These are phyloP conservation scores for Wasmannia auropunctata DNA, from an alignment of 1,140 invertebrate species.

Conservation along the genomic window DNA sequence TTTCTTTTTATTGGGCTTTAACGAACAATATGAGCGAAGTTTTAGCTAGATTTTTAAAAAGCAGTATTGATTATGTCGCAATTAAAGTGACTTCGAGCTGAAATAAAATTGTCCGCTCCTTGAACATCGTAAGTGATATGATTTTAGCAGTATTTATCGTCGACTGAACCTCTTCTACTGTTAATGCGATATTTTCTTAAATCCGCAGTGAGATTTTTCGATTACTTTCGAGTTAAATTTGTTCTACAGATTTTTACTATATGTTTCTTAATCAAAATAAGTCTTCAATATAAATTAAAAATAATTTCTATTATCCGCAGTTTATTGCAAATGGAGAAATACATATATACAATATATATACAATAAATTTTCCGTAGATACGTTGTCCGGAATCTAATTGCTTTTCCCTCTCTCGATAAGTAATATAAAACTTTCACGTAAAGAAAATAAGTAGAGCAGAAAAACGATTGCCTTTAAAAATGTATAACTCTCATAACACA, in stretches of 20 bases:
- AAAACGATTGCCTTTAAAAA: conserved; percentile 8
- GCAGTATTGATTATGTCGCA: neutral
- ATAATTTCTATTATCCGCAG: neutral
- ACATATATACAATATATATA: no score
- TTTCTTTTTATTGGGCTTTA: neutral
- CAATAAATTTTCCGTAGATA: conserved; percentile 15
- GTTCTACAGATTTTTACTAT: neutral
- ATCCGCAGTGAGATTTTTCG: neutral
- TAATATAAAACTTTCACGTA: conserved; percentile 2
- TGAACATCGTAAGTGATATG: neutral
- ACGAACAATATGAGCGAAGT: neutral
- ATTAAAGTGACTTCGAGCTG: neutral
- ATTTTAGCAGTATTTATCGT: conserved; percentile 2
- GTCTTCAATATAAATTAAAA: conserved; percentile 1
- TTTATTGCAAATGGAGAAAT: neutral
- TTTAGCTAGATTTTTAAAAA: neutral
- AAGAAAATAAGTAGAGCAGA: conserved; percentile 1
- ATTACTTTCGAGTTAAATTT: neutral
- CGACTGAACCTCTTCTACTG: neutral
- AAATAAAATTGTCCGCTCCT: neutral
- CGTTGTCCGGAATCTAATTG: neutral
- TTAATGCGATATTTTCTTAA: neutral
- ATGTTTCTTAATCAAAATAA: neutral
- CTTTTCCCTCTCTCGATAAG: neutral
- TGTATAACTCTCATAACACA: neutral